Percentiles rank a stretch among this genome's conserved stretches.
These are phyloP conservation scores for Neopipo cinnamomea DNA, from an alignment of 2,113 vertebrate genomes.

Conservation along the genomic window DNA sequence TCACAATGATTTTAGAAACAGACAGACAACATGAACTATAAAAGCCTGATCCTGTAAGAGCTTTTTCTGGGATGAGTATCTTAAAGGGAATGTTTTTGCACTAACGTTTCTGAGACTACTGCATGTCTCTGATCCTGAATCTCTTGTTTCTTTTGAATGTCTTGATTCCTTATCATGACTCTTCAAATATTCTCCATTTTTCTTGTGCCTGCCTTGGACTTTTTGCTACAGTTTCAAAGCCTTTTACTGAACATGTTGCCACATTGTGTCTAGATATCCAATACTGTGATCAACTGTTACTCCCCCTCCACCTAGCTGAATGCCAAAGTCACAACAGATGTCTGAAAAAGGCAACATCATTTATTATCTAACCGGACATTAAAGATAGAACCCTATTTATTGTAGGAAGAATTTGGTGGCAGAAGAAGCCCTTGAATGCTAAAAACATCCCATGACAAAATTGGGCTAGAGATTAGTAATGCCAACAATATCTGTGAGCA, in stretches of 20 bases:
- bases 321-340: neutral
- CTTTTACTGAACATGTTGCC: neutral
- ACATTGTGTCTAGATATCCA: neutral
- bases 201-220: neutral
- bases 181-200: conserved; percentile 13
- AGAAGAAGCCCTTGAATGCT: neutral
- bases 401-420: neutral
- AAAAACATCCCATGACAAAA: neutral
- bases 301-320: neutral
- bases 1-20: conserved; percentile 44
- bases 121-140: neutral
- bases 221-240: neutral
- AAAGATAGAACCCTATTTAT: neutral
- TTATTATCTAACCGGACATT: neutral
- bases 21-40: neutral
- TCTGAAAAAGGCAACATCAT: neutral
- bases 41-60: conserved; percentile 13
- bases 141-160: neutral
- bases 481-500: neutral
- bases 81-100: neutral
- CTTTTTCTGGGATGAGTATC: neutral
- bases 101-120: neutral
- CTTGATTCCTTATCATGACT: conserved; percentile 21
- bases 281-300: neutral
- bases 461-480: neutral